Evolutionary conservation across 2,113 vertebrate species (phyloP), one percentile per base, ranked within the genome.

Genomic region (Ceyx melanurus): DNA sequence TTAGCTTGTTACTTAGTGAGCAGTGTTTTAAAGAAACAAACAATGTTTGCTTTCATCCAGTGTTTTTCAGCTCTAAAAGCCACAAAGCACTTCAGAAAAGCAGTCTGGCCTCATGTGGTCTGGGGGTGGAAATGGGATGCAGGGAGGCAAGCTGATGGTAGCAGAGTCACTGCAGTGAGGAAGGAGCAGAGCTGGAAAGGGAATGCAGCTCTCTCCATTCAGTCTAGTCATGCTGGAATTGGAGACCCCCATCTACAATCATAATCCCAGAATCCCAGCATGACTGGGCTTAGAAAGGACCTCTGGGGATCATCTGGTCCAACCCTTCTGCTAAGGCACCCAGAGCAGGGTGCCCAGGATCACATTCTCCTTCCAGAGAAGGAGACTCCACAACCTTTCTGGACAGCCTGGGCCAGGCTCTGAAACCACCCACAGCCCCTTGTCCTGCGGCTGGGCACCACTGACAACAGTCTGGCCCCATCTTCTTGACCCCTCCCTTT

Each of bases 1-100:
- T 91, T 71, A 66, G 92, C 76, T 72, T 87, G 83, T 28, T 65
- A 20, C 60, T 89, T 67, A 56, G 72, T 82, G 85, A 90, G 71
- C 83, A 89, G 82, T 23, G 45, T 31, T 67, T 46, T 25, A 21
- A 53, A 58, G 21, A 3, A n/a, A 33, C 12, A 29, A 17, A 29
- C 40, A 26, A 9, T 4, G 37, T 26, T 82, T 78, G 72, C 68
- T 94, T 80, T 68, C 51, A 58, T 70, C 60, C 67, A 19, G 28
- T 60, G 21, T 66, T 46, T 84, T 56, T 80, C 77, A 72, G 89
- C 91, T 90, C 57, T 77, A 9, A 77, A 93, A 92, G 15, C 57
- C 88, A 64, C 76, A 56, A 45, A 74, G 62, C 21, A 21, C 68
- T 84, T 80, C 56, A 74, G 45, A 50, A 81, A 78, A 82, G 88